Evolutionary conservation across 2,888 invertebrate species (phyloP).

Genomic region (Limnephilus lunatus): DNA sequence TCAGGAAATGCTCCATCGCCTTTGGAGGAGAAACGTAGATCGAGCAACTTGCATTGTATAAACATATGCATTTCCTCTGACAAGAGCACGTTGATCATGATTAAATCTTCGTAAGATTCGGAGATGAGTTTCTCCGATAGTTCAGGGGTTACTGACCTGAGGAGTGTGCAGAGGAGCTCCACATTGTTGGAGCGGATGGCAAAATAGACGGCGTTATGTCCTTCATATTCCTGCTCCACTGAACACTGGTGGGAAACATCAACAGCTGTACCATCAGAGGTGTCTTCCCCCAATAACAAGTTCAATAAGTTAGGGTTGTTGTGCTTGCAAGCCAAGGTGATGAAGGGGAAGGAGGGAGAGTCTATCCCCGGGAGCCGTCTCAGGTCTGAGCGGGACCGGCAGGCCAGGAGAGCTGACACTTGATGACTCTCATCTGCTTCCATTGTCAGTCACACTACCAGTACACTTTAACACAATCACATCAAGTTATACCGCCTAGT

Average conservation of each 20-base stretch:
- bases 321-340: slow-evolving; percentile 21
- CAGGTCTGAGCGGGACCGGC: neutral
- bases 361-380: neutral
- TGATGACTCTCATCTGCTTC: too few relatives aligned
- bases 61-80: neutral
- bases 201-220: neutral
- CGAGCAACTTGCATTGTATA: slow-evolving; percentile 3
- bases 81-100: neutral
- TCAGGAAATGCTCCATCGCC: neutral
- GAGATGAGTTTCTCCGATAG: neutral
- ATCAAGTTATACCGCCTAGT: too few relatives aligned
- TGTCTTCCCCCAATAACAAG: neutral
- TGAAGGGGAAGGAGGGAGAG: neutral
- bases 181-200: too few relatives aligned
- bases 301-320: neutral
- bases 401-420: too few relatives aligned
- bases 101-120: neutral
- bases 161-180: too few relatives aligned
- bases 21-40: slow-evolving; percentile 14
- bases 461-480: too few relatives aligned
- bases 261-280: neutral
- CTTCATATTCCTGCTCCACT: neutral
- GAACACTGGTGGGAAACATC: neutral
- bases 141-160: neutral
- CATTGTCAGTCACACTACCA: too few relatives aligned